Percentiles rank a stretch among this genome's conserved stretches.
Evolutionary conservation across 2,888 invertebrate species (phyloP).

Genomic region (Cryptocephalus moraei): DNA sequence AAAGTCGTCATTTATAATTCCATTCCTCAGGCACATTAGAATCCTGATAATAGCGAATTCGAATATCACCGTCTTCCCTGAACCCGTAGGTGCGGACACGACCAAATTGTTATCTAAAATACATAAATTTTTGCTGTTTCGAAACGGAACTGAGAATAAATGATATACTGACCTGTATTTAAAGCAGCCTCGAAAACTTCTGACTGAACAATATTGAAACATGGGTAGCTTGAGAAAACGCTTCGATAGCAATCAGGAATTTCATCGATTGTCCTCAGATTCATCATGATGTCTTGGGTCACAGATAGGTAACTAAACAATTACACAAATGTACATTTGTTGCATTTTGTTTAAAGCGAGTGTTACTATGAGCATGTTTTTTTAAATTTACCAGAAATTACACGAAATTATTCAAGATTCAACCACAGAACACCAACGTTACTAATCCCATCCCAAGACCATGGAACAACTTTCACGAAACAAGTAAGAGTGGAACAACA

Average conservation of each 20-base stretch:
- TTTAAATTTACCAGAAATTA: too few species aligned
- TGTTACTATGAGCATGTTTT: too few species aligned
- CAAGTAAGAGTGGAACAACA: too few species aligned
- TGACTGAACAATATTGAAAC: constrained; percentile 66
- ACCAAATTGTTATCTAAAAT: constrained; percentile 57
- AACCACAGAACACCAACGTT: too few species aligned
- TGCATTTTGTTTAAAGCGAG: too few species aligned
- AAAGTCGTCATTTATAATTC: constrained; percentile 32
- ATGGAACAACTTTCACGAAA: too few species aligned
- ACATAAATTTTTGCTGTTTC: background rate
- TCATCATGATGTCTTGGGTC: background rate
- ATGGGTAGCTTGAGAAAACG: constrained; percentile 23
- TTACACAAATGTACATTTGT: too few species aligned
- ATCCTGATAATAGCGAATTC: constrained; percentile 66
- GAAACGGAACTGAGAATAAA: background rate
- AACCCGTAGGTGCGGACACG: constrained; percentile 71
- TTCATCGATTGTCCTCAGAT: constrained; percentile 17
- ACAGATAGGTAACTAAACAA: too few species aligned
- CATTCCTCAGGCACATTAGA: constrained; percentile 45
- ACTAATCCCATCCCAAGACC: too few species aligned
- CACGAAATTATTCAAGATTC: too few species aligned
- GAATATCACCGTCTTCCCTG: constrained; percentile 75
- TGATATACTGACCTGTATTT: constrained; percentile 44
- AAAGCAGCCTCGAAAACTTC: constrained; percentile 57
- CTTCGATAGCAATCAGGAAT: constrained; percentile 24